Evolutionary conservation across 2,888 invertebrate species (phyloP).

Genomic region (Drosophila infuscata): DNA sequence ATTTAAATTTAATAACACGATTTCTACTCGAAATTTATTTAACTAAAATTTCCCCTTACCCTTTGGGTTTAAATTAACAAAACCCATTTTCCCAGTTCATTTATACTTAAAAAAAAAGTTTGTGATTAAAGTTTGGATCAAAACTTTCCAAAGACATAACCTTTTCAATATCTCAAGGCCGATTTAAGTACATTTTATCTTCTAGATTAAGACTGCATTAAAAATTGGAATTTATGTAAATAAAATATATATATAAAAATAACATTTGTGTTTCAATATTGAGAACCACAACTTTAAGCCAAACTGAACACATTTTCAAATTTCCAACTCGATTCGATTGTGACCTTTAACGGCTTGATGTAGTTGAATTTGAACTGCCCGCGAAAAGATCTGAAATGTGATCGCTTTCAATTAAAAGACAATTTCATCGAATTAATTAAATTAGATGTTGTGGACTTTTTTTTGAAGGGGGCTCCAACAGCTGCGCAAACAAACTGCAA

Average conservation of each 20-base stretch:
- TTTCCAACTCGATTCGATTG: constrained; percentile 15
- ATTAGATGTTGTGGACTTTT: constrained; percentile 55
- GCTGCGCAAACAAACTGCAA: constrained; percentile 77
- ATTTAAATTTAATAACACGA: too few relatives aligned
- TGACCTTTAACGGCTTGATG: constrained; percentile 37
- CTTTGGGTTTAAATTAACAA: neutral
- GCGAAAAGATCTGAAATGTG: constrained; percentile 47
- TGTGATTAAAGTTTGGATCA: neutral
- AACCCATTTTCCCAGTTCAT: neutral
- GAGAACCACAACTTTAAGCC: neutral
- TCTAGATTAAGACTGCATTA: neutral
- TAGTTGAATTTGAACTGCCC: constrained; percentile 30
- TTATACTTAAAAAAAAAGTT: neutral
- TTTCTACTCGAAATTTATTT: too few relatives aligned
- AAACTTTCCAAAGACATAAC: rapidly evolving
- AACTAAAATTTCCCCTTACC: too few relatives aligned
- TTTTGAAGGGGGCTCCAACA: constrained; percentile 53
- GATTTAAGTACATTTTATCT: neutral
- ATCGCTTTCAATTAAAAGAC: constrained; percentile 78
- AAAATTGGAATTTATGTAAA: neutral
- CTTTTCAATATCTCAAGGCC: neutral
- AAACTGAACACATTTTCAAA: neutral
- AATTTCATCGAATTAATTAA: constrained; percentile 79
- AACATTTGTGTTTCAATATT: neutral
- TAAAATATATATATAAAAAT: neutral